Evolutionary conservation across 2,888 invertebrate genomes (phyloP).

Genomic region (Macropis europaea): DNA sequence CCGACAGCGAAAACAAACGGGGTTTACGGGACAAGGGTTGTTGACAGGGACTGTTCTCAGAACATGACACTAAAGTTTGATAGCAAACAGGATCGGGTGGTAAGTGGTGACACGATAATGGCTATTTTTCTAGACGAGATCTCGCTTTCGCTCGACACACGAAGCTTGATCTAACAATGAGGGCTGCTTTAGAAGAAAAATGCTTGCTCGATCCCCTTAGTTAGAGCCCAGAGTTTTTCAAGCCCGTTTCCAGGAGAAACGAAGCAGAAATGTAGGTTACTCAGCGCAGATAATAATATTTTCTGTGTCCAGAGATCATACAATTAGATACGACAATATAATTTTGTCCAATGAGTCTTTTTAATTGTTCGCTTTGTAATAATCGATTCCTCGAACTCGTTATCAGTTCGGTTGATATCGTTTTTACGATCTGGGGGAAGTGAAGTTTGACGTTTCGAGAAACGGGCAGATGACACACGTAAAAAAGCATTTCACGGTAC

Average conservation of each 20-base stretch:
- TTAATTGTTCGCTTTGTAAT: too few relatives aligned
- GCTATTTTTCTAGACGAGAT: constrained; percentile 27
- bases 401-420: neutral
- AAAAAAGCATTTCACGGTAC: neutral
- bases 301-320: too few relatives aligned
- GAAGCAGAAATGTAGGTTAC: too few relatives aligned
- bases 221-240: neutral
- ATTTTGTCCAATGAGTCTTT: too few relatives aligned
- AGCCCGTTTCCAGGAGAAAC: too few relatives aligned
- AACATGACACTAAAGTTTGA: constrained; percentile 22
- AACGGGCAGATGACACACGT: constrained; percentile 1
- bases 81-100: constrained; percentile 27
- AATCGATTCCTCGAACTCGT: neutral
- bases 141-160: constrained; percentile 13
- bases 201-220: neutral
- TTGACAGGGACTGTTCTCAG: constrained; percentile 8
- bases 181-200: neutral
- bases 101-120: constrained; percentile 36
- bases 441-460: neutral
- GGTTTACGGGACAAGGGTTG: constrained; percentile 21
- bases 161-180: neutral
- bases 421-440: neutral
- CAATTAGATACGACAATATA: too few relatives aligned
- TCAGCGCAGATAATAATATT: too few relatives aligned
- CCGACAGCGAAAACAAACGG: constrained; percentile 22